These are phyloP conservation scores for Hemicordylus capensis DNA, from an alignment of 2,113 vertebrate species.

Conservation along the genomic window DNA sequence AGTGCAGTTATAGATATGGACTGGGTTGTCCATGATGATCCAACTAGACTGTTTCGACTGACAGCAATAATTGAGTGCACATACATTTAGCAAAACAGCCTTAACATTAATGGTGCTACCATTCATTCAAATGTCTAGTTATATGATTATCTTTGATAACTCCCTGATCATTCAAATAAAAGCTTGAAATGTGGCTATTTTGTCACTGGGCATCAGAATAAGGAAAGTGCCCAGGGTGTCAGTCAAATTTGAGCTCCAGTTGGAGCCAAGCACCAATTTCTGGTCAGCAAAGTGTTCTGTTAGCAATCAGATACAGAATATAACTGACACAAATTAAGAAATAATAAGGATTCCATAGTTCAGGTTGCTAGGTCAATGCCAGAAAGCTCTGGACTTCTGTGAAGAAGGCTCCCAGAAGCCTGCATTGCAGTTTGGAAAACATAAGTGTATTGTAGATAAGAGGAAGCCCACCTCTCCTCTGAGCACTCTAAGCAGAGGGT, in stretches of 20 bases:
- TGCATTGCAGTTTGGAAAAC: too few relatives aligned
- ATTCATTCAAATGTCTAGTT: neutral
- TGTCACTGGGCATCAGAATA: neutral
- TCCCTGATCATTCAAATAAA: neutral
- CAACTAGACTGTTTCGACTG: neutral
- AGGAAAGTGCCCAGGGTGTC: neutral
- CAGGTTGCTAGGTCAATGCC: too few relatives aligned
- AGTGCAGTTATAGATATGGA: neutral
- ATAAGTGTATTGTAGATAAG: too few relatives aligned
- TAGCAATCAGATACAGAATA: neutral
- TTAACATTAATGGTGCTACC: neutral
- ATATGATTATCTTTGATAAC: neutral
- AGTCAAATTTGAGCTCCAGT: too few relatives aligned
- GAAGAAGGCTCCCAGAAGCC: too few relatives aligned
- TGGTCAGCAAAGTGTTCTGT: too few relatives aligned
- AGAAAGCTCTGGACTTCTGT: too few relatives aligned
- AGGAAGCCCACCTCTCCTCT: too few relatives aligned
- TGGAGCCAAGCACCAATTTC: too few relatives aligned
- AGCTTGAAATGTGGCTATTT: neutral
- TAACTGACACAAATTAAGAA: neutral
- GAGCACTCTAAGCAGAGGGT: too few relatives aligned
- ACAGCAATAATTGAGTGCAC: neutral
- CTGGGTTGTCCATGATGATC: neutral
- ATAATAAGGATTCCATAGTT: too few relatives aligned
- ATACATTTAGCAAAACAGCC: neutral